Conservation (phyloP, 2,797 vertebrate genomes). For the Alca torda region DNA sequence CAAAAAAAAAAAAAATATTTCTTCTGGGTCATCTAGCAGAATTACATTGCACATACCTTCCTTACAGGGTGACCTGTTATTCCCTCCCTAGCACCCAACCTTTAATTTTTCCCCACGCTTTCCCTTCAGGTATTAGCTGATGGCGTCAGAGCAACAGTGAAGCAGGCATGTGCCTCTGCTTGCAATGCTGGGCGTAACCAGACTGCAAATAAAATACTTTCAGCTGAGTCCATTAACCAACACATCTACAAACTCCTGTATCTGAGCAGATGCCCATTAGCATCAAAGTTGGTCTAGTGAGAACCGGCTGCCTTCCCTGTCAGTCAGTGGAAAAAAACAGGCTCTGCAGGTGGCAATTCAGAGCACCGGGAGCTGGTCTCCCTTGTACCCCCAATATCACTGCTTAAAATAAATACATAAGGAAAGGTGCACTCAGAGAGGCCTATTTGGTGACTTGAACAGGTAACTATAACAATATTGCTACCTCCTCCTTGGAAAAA, state of each 20-base stretch:
- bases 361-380: not conserved
- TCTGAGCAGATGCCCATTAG: not conserved
- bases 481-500: not conserved
- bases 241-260: not conserved
- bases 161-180: not conserved
- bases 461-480: not conserved
- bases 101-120: not conserved
- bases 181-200: not conserved
- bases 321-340: not conserved
- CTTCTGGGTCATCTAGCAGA: not conserved
- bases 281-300: rapidly evolving
- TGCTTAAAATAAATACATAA: not conserved
- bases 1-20: not conserved
- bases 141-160: not conserved
- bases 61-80: not conserved
- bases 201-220: not conserved
- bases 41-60: not conserved
- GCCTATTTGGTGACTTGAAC: not conserved
- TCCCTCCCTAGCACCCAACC: not conserved
- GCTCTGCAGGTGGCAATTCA: not conserved
- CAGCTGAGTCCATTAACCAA: not conserved
- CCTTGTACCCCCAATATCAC: not conserved
- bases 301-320: not conserved
- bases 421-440: not conserved
- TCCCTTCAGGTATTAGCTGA: not conserved